phyloP scores from a whole-genome alignment of 2,888 invertebrate genomes.

The Sialis lutaria region DNA sequence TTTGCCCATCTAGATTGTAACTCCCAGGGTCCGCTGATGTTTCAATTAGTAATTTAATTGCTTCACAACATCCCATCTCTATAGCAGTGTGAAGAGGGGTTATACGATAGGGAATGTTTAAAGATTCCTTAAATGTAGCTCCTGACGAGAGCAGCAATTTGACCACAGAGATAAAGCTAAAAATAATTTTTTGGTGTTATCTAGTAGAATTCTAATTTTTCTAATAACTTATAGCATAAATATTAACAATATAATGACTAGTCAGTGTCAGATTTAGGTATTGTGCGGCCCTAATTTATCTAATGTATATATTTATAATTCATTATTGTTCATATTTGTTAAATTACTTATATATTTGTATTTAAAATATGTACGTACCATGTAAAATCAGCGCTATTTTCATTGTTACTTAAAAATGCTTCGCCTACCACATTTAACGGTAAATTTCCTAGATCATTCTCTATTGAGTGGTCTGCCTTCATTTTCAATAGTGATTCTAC shows the following conservation, averaged over 20 bases:
- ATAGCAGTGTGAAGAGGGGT: slow-evolving; percentile 36
- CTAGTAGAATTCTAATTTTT: too few species aligned
- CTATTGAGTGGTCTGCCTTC: slow-evolving; percentile 21
- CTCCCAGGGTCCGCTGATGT: slow-evolving; percentile 26
- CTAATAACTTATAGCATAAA: too few species aligned
- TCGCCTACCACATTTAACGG: slow-evolving; percentile 2
- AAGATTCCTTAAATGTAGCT: neutral
- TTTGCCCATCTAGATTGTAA: slow-evolving; percentile 27
- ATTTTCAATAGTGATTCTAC: slow-evolving; percentile 19
- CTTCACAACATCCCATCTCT: slow-evolving; percentile 25
- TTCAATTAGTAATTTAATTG: slow-evolving; percentile 26
- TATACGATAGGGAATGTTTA: slow-evolving; percentile 11
- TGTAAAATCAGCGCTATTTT: slow-evolving; percentile 1
- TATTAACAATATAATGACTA: too few species aligned
- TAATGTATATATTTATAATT: too few species aligned
- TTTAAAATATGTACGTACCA: neutral
- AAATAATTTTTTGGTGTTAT: neutral
- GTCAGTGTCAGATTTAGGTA: too few species aligned
- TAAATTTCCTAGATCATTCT: slow-evolving; percentile 18
- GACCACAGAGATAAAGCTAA: neutral
- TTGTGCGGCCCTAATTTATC: too few species aligned
- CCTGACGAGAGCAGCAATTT: slow-evolving; percentile 7
- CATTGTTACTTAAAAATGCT: neutral
- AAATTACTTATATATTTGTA: too few species aligned
- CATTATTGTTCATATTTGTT: too few species aligned